Percentiles rank a stretch among this genome's conserved stretches.
phyloP scores from a whole-genome alignment of 2,113 vertebrate species.

The Ctenodactylus gundi region DNA sequence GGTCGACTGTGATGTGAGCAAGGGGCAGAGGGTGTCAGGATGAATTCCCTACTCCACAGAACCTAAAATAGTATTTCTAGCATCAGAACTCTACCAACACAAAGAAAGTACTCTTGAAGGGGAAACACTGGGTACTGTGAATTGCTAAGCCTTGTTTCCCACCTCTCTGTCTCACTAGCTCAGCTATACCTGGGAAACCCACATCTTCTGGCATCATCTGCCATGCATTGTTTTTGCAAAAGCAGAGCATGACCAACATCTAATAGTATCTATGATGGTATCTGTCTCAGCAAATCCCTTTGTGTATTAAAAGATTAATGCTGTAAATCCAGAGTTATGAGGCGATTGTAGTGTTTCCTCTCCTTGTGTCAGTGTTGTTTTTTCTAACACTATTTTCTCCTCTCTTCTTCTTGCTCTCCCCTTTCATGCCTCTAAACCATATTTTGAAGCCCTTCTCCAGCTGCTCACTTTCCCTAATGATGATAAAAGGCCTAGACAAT shows the following conservation, averaged over 20 bases:
- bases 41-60: background rate
- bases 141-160: background rate
- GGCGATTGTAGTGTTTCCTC: conserved; percentile 71
- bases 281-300: conserved; percentile 81
- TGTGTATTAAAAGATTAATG: conserved; percentile 79
- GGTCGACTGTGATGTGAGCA: background rate
- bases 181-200: background rate
- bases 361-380: conserved; percentile 59
- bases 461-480: conserved; percentile 20
- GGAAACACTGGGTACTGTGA: background rate
- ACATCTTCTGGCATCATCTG: conserved; percentile 12
- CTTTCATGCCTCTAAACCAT: background rate
- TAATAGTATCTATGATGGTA: conserved; percentile 69
- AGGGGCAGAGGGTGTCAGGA: background rate
- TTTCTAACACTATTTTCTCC: conserved; percentile 56
- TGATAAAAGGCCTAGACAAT: conserved; percentile 39
- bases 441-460: conserved; percentile 4
- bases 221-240: conserved; percentile 34
- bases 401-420: conserved; percentile 13
- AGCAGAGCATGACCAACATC: conserved; percentile 38
- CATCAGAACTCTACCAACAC: background rate
- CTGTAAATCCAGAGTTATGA: conserved; percentile 70
- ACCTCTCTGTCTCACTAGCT: background rate
- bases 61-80: background rate
- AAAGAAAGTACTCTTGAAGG: background rate